Conservation (phyloP, 2,113 vertebrate genomes). For the Myotis yumanensis region DNA sequence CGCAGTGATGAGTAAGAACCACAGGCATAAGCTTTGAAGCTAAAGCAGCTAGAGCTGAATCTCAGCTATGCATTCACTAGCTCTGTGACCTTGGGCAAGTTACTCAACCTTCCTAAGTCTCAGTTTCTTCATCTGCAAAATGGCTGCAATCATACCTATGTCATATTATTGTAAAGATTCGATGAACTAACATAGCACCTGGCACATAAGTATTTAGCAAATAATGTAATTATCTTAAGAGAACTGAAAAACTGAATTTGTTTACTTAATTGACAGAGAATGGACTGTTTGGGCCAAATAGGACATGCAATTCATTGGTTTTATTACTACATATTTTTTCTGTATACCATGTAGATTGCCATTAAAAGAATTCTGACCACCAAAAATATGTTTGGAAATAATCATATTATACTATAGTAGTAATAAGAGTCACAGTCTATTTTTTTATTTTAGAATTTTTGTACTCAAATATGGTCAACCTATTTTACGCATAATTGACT, state of each 20-base stretch:
- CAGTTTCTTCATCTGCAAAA: neutral
- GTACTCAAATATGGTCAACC: neutral
- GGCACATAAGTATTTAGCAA: neutral
- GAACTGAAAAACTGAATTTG: neutral
- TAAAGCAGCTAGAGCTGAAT: neutral
- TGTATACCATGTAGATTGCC: neutral
- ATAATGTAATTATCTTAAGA: neutral
- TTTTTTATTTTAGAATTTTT: conserved; percentile 13
- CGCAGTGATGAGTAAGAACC: neutral
- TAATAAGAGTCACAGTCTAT: neutral
- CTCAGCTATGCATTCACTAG: neutral
- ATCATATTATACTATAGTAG: neutral
- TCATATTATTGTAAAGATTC: neutral
- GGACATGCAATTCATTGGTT: neutral
- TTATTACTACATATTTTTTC: neutral
- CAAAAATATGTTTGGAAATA: conserved; percentile 15
- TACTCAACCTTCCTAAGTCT: neutral
- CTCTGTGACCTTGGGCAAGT: neutral
- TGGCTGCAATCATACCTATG: neutral
- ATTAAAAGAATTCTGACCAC: neutral
- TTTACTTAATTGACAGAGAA: neutral
- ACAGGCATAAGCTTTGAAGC: neutral
- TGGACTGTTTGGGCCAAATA: neutral
- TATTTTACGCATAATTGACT: conserved; percentile 7
- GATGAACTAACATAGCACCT: neutral